Evolutionary conservation across 2,888 invertebrate genomes (phyloP).

Genomic region (Trichacis sp.): DNA sequence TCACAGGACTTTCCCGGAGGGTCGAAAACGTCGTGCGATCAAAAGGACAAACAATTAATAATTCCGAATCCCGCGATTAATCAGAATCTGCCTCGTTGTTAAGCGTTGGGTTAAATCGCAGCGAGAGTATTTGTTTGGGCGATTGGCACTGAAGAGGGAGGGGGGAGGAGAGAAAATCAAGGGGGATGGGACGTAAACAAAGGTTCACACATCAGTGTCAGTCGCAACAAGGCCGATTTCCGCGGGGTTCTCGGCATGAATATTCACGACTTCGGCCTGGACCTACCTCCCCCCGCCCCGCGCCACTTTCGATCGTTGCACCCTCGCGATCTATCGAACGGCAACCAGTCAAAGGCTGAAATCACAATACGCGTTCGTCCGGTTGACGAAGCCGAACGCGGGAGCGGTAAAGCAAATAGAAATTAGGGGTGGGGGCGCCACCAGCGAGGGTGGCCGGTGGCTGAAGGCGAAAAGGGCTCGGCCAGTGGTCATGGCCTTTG

Average conservation of each 20-base stretch:
- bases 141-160: slow-evolving; percentile 17
- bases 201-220: slow-evolving; percentile 68
- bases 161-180: slow-evolving; percentile 36
- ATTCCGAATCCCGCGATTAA: slow-evolving; percentile 60
- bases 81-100: slow-evolving; percentile 66
- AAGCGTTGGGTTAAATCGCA: slow-evolving; percentile 50
- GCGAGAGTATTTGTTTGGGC: slow-evolving; percentile 1
- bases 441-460: slow-evolving; percentile 24
- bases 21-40: slow-evolving; percentile 50
- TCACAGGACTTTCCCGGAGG: slow-evolving; percentile 19
- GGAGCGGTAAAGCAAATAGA: slow-evolving; percentile 60
- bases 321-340: slow-evolving; percentile 45
- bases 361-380: slow-evolving; percentile 69
- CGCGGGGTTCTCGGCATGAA: slow-evolving; percentile 55
- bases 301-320: slow-evolving; percentile 27
- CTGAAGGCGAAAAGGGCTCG: slow-evolving; percentile 21
- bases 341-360: slow-evolving; percentile 64
- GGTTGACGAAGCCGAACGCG: slow-evolving; percentile 62
- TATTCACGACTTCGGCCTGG: slow-evolving; percentile 45
- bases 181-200: slow-evolving; percentile 61
- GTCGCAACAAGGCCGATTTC: slow-evolving; percentile 69
- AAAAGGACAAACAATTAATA: slow-evolving; percentile 68
- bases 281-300: slow-evolving; percentile 25
- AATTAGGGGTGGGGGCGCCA: slow-evolving; percentile 34
- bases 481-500: slow-evolving; percentile 56